Evolutionary conservation across 2,888 invertebrate genomes (phyloP).

Genomic region (Bursaphelenchus okinawaensis): DNA sequence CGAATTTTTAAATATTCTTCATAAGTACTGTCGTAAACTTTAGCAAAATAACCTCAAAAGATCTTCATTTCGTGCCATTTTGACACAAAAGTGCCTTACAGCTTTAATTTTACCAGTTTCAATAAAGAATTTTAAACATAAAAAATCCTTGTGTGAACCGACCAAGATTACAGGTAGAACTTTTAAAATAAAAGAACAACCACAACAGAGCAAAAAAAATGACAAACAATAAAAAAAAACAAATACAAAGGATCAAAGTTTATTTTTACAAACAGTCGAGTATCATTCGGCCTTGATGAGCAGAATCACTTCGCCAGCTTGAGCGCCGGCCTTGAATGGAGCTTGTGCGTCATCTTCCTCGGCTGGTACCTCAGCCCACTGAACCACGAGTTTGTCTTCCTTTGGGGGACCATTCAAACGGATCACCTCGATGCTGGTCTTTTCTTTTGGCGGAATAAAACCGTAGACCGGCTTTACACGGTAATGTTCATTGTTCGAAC

Average conservation of each 20-base stretch:
- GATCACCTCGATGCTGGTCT: slow-evolving; percentile 22
- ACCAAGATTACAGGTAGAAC: too few species aligned
- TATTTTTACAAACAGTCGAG: not conserved
- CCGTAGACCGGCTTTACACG: slow-evolving; percentile 44
- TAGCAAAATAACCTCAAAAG: too few species aligned
- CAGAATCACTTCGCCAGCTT: slow-evolving; percentile 30
- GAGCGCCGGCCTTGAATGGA: slow-evolving; percentile 32
- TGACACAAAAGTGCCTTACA: too few species aligned
- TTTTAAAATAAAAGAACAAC: too few species aligned
- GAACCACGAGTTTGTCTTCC: slow-evolving; percentile 30
- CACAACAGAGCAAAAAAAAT: too few species aligned
- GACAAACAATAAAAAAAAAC: too few species aligned
- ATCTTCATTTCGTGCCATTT: too few species aligned
- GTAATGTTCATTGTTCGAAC: slow-evolving; percentile 40
- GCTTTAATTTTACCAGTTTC: too few species aligned
- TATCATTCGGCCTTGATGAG: slow-evolving; percentile 17
- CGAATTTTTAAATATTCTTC: too few species aligned
- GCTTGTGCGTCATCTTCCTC: slow-evolving; percentile 32
- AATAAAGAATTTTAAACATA: too few species aligned
- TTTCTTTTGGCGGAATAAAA: slow-evolving; percentile 28
- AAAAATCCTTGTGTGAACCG: too few species aligned
- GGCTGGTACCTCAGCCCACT: slow-evolving; percentile 31
- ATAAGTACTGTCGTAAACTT: too few species aligned
- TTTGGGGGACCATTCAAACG: slow-evolving; percentile 24
- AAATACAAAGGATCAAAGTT: not conserved